Conservation (phyloP, 2,888 invertebrate species). For the Acleris sparsana region DNA sequence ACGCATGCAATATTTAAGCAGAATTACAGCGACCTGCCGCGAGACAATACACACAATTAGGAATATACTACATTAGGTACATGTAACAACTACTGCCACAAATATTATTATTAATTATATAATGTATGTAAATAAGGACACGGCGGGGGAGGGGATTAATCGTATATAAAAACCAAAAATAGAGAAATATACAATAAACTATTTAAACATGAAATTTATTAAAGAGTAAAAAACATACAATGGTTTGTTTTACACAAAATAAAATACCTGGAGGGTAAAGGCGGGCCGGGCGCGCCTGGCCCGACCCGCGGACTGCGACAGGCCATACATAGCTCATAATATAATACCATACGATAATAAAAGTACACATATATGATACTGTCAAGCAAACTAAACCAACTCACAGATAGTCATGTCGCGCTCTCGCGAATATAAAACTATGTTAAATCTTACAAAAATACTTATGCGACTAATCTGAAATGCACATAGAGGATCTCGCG, state of each 20-base stretch:
- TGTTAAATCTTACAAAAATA: conserved; percentile 83
- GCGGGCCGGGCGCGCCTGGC: conserved; percentile 57
- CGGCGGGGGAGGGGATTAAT: conserved; percentile 61
- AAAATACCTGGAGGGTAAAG: conserved; percentile 78
- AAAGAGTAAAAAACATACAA: conserved; percentile 82
- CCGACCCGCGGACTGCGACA: conserved; percentile 56
- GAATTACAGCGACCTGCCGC: conserved; percentile 68
- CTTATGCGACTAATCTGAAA: conserved; percentile 82
- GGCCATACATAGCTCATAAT: conserved; percentile 81
- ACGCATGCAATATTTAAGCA: conserved; percentile 79
- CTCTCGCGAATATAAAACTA: conserved; percentile 81
- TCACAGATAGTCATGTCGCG: conserved; percentile 80
- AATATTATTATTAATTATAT: conserved; percentile 64
- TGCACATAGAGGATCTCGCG: conserved; percentile 81
- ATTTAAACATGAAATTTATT: conserved; percentile 84
- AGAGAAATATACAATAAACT: conserved; percentile 83
- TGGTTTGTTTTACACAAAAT: conserved; percentile 81
- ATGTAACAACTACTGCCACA: conserved; percentile 74
- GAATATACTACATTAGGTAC: conserved; percentile 64
- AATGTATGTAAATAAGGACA: conserved; percentile 76
- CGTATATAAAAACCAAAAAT: conserved; percentile 72
- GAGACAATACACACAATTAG: conserved; percentile 63
- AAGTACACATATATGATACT: conserved; percentile 81
- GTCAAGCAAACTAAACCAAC: conserved; percentile 77
- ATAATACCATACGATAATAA: conserved; percentile 78